Base-by-base conservation (phyloP, 2,113 vertebrate genomes). In the Elgaria multicarinata region DNA sequence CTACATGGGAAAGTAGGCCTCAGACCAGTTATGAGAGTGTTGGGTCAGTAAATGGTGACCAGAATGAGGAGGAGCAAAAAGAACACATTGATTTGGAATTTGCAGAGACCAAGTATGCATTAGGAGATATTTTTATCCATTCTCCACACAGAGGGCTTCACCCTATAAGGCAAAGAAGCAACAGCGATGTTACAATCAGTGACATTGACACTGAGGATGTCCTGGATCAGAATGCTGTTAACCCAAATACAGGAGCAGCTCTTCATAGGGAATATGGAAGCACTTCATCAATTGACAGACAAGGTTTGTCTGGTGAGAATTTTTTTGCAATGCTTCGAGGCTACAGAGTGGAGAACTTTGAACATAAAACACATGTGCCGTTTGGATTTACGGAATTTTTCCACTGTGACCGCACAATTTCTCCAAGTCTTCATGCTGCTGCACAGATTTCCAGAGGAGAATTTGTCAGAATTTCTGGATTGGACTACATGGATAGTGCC, bases 141-240 rank as follows among this genome's bases (percentile, higher is more conserved):
- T 99, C 99, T 0, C 98, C 98, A 0, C 96, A 98, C 44, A 98
- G 98, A 88, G 97, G 97, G 14, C 98, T 99, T 72, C 98, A 99
- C 94, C 98, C 99, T 4, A 98, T 99, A 93, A 96, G 99, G 7
- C 99, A 99, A 67, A 97, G 99, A 91, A 99, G 99, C 96, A 99
- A 99, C 95, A 99, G 99, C 0, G 98, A 99, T 42, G 98, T 99
- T 81, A 99, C 99, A 79, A 99, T 99, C 93, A 99, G 99, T 12
- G 99, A 99, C 94, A 98, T 99, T 0, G 99, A 99, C 92, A 95
- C 98, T 0, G 99, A 99, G 91, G 99, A 99, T 66, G 96, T 98
- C 75, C 95, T 99, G 93, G 98, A 99, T 96, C 98, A 98, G 95
- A 97, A 97, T 16, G 98, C 98, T 2, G 98, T 99, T 90, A 99